A percentile compares a stretch with the other conserved stretches of the same genome.
Evolutionary conservation across 37 sponge, comb jelly and placozoan species (phyloP).

Genomic region (Geodia barretti): DNA sequence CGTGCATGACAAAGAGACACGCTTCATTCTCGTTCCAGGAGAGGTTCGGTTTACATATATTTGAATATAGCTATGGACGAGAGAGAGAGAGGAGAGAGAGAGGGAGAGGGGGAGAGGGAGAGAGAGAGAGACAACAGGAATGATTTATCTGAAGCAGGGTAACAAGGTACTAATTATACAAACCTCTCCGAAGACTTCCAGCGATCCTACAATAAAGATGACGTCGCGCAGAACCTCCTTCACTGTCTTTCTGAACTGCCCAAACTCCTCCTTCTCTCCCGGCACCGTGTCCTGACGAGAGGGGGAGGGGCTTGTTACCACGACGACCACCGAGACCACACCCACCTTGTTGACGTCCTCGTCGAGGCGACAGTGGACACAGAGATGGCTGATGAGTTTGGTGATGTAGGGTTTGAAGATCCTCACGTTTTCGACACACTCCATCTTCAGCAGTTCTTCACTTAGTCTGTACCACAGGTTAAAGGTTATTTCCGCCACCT

Average conservation of each 20-base stretch:
- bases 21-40: slow-evolving; percentile 75
- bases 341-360: slow-evolving; percentile 63
- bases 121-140: neutral
- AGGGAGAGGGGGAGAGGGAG: neutral
- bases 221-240: slow-evolving; percentile 70
- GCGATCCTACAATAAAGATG: slow-evolving; percentile 73
- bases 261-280: slow-evolving; percentile 58
- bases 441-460: slow-evolving; percentile 56
- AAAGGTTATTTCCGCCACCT: slow-evolving; percentile 84
- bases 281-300: slow-evolving; percentile 47
- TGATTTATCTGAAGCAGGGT: neutral
- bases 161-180: neutral
- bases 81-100: neutral
- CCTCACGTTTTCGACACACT: slow-evolving; percentile 17
- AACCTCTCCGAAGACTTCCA: slow-evolving; percentile 44
- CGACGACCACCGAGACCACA: too few relatives aligned
- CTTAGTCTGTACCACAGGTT: slow-evolving; percentile 84
- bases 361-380: slow-evolving; percentile 80
- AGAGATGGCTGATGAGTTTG: slow-evolving; percentile 46
- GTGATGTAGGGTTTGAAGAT: slow-evolving; percentile 65
- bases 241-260: slow-evolving; percentile 57
- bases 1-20: slow-evolving; percentile 76
- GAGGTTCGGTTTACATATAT: slow-evolving; percentile 48
- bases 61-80: slow-evolving; percentile 32
- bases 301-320: too few relatives aligned